phyloP scores from a whole-genome alignment of 2,113 vertebrate genomes.

The Eublepharis macularius region DNA sequence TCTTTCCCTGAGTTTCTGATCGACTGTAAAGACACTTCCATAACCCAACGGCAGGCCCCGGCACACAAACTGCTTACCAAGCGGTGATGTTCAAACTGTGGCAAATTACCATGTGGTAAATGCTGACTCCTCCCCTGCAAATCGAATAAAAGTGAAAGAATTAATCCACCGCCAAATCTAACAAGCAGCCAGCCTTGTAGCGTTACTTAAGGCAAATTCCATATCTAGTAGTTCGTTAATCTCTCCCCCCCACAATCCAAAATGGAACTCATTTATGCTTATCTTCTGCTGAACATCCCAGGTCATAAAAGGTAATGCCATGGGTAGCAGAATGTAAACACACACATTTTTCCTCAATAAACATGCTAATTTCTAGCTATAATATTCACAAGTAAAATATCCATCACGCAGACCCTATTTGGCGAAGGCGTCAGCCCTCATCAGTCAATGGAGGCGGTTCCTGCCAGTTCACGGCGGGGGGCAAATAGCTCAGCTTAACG shows the following conservation, averaged over 20 bases:
- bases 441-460: constrained; percentile 82
- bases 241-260: constrained; percentile 43
- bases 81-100: neutral
- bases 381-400: constrained; percentile 86
- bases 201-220: constrained; percentile 65
- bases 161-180: rapidly evolving
- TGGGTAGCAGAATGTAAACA: constrained; percentile 88
- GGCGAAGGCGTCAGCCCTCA: constrained; percentile 83
- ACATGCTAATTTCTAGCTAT: constrained; percentile 89
- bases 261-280: constrained; percentile 67
- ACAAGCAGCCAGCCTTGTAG: neutral
- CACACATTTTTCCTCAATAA: constrained; percentile 89
- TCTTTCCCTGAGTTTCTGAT: neutral
- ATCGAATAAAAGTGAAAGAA: neutral
- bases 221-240: constrained; percentile 73
- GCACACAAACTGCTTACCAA: neutral
- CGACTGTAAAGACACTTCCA: neutral
- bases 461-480: constrained; percentile 84
- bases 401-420: constrained; percentile 86
- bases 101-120: neutral
- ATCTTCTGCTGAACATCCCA: constrained; percentile 77
- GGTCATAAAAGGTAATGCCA: constrained; percentile 85
- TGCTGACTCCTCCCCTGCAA: neutral
- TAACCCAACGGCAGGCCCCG: neutral
- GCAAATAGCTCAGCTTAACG: constrained; percentile 87